These are phyloP conservation scores for Cynoglossus semilaevis DNA, from an alignment of 2,113 vertebrate genomes.

Conservation along the genomic window DNA sequence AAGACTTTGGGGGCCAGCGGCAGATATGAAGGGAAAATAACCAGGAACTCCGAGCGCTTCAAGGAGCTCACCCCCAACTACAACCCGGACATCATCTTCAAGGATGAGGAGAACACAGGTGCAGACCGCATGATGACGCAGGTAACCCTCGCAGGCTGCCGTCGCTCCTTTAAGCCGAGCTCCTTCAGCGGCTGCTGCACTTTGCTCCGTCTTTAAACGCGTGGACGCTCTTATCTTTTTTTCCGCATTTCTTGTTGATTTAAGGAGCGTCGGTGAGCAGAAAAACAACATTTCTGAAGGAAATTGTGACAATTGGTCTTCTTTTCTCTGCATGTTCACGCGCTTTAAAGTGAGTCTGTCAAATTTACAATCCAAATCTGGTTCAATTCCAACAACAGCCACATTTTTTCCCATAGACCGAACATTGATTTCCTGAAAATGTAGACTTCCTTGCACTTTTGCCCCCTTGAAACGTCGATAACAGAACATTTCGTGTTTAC, in stretches of 20 bases:
- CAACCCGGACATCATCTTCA: conserved; percentile 98
- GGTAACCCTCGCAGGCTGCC: conserved; percentile 69
- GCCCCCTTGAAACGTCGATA: conserved; percentile 14
- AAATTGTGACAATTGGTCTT: not conserved
- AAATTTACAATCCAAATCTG: too few relatives aligned
- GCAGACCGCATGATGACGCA: conserved; percentile 97
- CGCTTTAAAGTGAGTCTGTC: too few relatives aligned
- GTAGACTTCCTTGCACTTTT: not conserved
- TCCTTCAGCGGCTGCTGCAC: conserved; percentile 32
- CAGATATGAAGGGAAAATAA: conserved; percentile 91
- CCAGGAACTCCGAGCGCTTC: conserved; percentile 90
- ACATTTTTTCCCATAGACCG: too few relatives aligned
- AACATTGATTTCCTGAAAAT: too few relatives aligned
- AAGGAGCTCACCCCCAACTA: conserved; percentile 95
- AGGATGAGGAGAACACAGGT: conserved; percentile 97
- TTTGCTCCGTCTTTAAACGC: conserved; percentile 56
- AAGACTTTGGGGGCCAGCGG: conserved; percentile 94
- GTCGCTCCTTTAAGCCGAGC: conserved; percentile 3
- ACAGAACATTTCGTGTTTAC: conserved; percentile 13
- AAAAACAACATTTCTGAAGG: not conserved
- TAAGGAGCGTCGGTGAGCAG: conserved; percentile 13
- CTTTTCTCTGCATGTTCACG: too few relatives aligned
- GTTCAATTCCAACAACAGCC: too few relatives aligned
- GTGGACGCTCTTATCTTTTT: conserved; percentile 54
- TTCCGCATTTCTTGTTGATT: conserved; percentile 46